phyloP scores from a whole-genome alignment of 2,888 invertebrate species.

The Smittia aterrima region DNA sequence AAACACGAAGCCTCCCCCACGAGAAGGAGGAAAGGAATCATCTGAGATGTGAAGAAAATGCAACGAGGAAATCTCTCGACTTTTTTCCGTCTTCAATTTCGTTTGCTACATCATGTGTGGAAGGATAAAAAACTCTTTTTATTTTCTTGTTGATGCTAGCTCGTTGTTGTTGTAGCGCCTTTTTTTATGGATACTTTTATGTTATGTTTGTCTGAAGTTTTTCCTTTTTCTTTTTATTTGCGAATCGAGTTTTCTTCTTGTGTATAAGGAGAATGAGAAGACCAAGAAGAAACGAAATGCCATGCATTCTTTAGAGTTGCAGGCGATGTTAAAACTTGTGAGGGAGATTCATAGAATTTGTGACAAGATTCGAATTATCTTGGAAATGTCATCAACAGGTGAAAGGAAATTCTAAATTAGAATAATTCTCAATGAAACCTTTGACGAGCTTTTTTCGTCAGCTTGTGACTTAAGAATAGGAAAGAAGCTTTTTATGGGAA shows the following conservation, averaged over 20 bases:
- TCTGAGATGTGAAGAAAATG: constrained; percentile 31
- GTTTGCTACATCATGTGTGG: constrained; percentile 33
- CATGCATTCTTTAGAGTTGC: background rate
- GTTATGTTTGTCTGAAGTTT: constrained; percentile 38
- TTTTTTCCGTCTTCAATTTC: constrained; percentile 26
- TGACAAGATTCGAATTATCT: background rate
- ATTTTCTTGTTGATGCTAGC: constrained; percentile 32
- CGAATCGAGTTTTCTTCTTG: background rate
- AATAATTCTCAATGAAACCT: background rate
- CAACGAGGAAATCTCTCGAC: constrained; percentile 37
- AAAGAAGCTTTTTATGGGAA: constrained; percentile 15
- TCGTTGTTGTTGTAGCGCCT: constrained; percentile 25
- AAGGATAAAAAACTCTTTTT: constrained; percentile 26
- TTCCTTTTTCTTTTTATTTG: constrained; percentile 9
- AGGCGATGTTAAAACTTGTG: background rate
- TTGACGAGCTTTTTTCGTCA: background rate
- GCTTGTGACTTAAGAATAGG: background rate
- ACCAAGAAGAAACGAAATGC: background rate
- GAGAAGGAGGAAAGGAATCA: constrained; percentile 15
- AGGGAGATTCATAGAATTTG: background rate
- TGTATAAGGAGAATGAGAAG: background rate
- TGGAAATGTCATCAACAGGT: background rate
- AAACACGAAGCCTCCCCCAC: constrained; percentile 9
- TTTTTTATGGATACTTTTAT: constrained; percentile 26
- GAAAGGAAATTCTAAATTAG: background rate